Base-by-base conservation (phyloP, 2,888 invertebrate species). In the Hymenopus coronatus region DNA sequence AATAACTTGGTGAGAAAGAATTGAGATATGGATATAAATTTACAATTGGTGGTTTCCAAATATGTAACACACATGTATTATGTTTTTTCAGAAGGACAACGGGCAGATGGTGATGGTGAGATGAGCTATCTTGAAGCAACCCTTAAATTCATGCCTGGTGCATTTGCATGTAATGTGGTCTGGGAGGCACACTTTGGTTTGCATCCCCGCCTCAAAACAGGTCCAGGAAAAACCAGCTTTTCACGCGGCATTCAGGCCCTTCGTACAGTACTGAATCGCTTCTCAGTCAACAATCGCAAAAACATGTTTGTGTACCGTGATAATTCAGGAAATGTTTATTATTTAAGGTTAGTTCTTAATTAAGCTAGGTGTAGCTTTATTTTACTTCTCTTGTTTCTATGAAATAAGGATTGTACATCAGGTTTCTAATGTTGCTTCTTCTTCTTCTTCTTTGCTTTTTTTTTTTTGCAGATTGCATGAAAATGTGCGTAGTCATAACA, bases 221-320 rank as follows among this genome's bases (percentile, higher is more conserved):
- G 95, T 0, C 94, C 94, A 82, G 95, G 95, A 82, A 95, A 95
- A 91, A 94, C 94, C 0, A 94, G 95, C 0, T 93, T 95, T n/a
- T 95, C 95, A 0, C 93, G 95, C 83, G 95, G 95, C n/a, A 94
- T 95, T 84, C 94, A 95, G 92, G 96, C 96, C 4, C 93, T 97
- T 86, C 94, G 95, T 91, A 94, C 94, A 28, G 95, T 96, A 14
- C 93, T 97, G 46, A 95, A 95, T 91, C 95, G 96, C 89, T 96
- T 97, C 91, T 95, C 96, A 3, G 96, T 97, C 0, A 94, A 94
- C 91, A 97, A 97, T 92, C 94, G 97, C 83, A 95, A 94, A 90
- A 97, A 97, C 92, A 96, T 97, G 96, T 97, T 96, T 93, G 96
- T 97, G 25, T 96, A 96, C 92, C 95, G 95, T 92, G 96, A 97